Conservation (phyloP, 2,888 invertebrate species). For the Biston betularia region DNA sequence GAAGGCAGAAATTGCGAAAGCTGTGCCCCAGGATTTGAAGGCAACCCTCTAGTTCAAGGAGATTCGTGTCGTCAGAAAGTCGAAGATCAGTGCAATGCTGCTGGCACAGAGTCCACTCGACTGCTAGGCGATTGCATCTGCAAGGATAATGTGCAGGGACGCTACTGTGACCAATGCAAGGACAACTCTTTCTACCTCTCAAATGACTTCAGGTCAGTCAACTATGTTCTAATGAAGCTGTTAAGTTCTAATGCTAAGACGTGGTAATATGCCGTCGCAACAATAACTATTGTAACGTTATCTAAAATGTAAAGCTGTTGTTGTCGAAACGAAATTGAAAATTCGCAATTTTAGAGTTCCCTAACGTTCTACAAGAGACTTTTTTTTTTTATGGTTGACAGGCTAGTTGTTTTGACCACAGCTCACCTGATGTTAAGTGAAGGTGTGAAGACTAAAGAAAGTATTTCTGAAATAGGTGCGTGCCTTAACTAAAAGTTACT, state of each 20-base stretch:
- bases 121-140: conserved; percentile 74
- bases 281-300: too few relatives aligned
- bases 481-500: neutral
- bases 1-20: conserved; percentile 91
- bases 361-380: too few relatives aligned
- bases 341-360: too few relatives aligned
- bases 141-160: conserved; percentile 90
- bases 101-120: conserved; percentile 87
- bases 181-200: conserved; percentile 94
- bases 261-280: too few relatives aligned
- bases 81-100: conserved; percentile 88
- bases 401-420: too few relatives aligned
- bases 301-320: too few relatives aligned
- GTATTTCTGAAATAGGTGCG: too few relatives aligned
- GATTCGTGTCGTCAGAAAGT: conserved; percentile 88
- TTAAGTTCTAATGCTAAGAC: too few relatives aligned
- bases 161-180: conserved; percentile 94
- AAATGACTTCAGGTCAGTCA: conserved; percentile 76
- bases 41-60: conserved; percentile 92
- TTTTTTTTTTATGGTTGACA: too few relatives aligned
- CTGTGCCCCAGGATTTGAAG: conserved; percentile 92
- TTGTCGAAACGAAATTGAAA: too few relatives aligned
- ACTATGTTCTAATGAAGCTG: neutral
- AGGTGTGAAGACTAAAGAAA: too few relatives aligned
- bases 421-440: too few relatives aligned